Base-by-base conservation (phyloP, 2,797 vertebrate genomes). In the Pipistrellus kuhlii region DNA sequence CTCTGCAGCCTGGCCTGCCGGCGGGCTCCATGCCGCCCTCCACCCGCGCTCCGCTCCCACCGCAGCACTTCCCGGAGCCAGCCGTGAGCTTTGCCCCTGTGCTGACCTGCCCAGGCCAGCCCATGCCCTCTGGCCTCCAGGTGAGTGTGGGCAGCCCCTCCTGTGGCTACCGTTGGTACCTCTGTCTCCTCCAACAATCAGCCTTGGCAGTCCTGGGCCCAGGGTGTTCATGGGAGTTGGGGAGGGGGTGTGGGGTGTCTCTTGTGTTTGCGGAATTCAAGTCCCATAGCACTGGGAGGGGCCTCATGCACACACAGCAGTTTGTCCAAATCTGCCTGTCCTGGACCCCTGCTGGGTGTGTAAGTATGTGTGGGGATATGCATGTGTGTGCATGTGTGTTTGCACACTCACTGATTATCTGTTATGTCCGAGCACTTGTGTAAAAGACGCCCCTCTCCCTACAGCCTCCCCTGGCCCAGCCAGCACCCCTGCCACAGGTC, bases 51-150 rank as follows among this genome's bases (percentile, higher is more conserved):
- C 97, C 80, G 46, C 90, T 96, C 71, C 97, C 91, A 78, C 98
- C 97, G 95, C 98, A 97, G 96, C 98, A 97, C 97, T 98, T 97
- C 96, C 98, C 98, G 82, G 98, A 99, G 69, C 96, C 98, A 0
- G 91, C 83, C 0, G 94, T 98, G 97, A 97, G 96, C 0, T 98
- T 98, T 53, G 84, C 98, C 0, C 84, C 98, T 2, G 92, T 98
- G 27, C 98, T 98, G 0, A 97, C 98, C 75, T 98, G 94, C 64
- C 98, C 93, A 85, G 84, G 94, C 0, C 96, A 98, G 13, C 95
- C 98, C 0, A 96, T 96, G 59, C 97, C 98, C 80, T 35, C 97
- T 0, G 25, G 97, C 89, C 98, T 98, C 93, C 98, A 98, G 98
- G 98, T 99, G 69, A 98, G 97, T 90, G 14, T 38, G 21, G 8